Evolutionary conservation across 2,113 vertebrate species (phyloP).

Genomic region (Dasyornis broadbenti): DNA sequence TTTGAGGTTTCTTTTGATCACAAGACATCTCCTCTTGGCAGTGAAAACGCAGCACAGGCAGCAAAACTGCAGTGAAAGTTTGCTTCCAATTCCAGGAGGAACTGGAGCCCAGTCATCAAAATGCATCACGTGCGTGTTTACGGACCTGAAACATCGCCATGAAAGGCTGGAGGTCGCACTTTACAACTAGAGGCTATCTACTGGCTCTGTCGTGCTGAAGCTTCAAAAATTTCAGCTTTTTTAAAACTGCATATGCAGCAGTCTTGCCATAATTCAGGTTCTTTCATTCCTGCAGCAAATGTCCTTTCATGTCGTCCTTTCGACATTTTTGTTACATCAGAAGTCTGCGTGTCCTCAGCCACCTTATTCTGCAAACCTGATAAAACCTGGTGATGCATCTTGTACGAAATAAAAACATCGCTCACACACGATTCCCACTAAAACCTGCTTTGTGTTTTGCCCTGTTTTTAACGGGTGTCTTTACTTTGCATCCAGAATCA

Average conservation of each 20-base stretch:
- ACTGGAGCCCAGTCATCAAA: not conserved
- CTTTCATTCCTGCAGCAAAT: not conserved
- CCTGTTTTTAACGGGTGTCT: not conserved
- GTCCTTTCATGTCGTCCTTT: not conserved
- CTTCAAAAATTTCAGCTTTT: not conserved
- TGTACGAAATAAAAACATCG: not conserved
- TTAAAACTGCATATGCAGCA: not conserved
- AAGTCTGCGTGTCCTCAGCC: not conserved
- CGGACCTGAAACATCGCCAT: not conserved
- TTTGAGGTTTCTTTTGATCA: not conserved
- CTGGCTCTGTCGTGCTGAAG: not conserved
- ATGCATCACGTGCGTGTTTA: not conserved
- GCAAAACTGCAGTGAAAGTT: not conserved
- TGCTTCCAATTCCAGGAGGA: not conserved
- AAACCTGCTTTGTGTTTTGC: not conserved
- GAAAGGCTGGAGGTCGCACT: not conserved
- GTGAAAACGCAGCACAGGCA: not conserved
- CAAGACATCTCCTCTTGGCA: not conserved
- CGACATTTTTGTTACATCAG: not conserved
- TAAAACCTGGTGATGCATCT: not conserved
- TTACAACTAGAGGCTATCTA: not conserved
- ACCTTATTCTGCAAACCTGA: not conserved
- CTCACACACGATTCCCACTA: not conserved
- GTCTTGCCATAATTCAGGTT: not conserved
- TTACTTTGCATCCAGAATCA: not conserved